Percentiles rank a stretch among this genome's conserved stretches.
Evolutionary conservation across 64 coral and sea anemone genomes (phyloP).

Genomic region (Porites lutea): DNA sequence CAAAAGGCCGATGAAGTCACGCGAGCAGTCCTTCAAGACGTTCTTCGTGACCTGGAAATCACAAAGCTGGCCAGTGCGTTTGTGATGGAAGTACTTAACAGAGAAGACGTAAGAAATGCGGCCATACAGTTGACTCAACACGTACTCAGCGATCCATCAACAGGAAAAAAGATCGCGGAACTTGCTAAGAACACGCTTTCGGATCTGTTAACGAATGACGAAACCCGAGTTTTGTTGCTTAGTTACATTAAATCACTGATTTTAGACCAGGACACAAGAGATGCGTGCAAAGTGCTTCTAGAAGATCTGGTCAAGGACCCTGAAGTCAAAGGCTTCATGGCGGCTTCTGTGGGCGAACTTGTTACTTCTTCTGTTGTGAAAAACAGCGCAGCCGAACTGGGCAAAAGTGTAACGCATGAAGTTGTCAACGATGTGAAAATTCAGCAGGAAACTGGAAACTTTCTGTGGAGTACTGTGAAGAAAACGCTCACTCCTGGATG

Average conservation of each 20-base stretch:
- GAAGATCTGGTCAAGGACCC: slow-evolving; percentile 73
- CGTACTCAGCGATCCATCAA: slow-evolving; percentile 77
- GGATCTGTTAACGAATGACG: slow-evolving; percentile 57
- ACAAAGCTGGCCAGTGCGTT: slow-evolving; percentile 83
- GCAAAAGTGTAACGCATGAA: slow-evolving; percentile 86
- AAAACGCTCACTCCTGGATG: slow-evolving; percentile 82
- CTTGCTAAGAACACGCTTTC: slow-evolving; percentile 72
- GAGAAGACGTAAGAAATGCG: slow-evolving; percentile 75
- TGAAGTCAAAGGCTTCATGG: slow-evolving; percentile 74
- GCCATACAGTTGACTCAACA: slow-evolving; percentile 65
- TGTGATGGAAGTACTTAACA: slow-evolving; percentile 80
- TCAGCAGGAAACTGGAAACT: slow-evolving; percentile 92
- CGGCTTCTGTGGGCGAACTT: slow-evolving; percentile 74
- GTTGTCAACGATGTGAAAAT: slow-evolving; percentile 85
- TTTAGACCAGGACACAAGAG: slow-evolving; percentile 79
- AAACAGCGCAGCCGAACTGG: slow-evolving; percentile 88
- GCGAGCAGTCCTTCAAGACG: slow-evolving; percentile 82
- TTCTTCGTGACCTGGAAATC: slow-evolving; percentile 86
- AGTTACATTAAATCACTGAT: slow-evolving; percentile 76
- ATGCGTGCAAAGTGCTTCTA: slow-evolving; percentile 65
- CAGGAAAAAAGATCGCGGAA: slow-evolving; percentile 65
- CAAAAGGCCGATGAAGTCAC: slow-evolving; percentile 97
- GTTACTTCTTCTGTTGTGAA: slow-evolving; percentile 87
- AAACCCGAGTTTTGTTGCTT: slow-evolving; percentile 43
- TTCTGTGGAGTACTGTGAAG: slow-evolving; percentile 84